Percentiles rank a stretch among this genome's conserved stretches.
Conservation (phyloP, 2,888 invertebrate species). For the Sinohyriopsis cumingii region DNA sequence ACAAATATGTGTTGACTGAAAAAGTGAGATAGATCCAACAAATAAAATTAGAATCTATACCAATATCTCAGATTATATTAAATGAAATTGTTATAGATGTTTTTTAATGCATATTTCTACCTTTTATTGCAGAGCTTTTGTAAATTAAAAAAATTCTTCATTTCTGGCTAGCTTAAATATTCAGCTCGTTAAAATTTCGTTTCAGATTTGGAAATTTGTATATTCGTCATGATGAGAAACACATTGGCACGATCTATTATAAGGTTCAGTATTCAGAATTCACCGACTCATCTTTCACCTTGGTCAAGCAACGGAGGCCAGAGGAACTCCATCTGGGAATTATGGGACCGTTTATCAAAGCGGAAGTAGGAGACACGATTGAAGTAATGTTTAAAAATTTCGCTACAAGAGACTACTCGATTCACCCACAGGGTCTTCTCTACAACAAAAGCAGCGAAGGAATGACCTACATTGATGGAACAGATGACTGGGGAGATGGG, state of each 20-base stretch:
- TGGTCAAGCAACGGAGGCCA: conserved; percentile 4
- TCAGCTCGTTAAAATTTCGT: too few species aligned
- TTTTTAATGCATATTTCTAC: too few species aligned
- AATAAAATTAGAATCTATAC: too few species aligned
- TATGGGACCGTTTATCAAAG: conserved; percentile 60
- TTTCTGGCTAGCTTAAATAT: too few species aligned
- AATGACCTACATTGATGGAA: conserved; percentile 21
- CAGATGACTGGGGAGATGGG: conserved; percentile 10
- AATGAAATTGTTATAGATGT: too few species aligned
- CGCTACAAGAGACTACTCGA: conserved; percentile 35
- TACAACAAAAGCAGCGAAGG: conserved; percentile 47
- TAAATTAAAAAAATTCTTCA: too few species aligned
- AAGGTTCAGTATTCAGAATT: conserved; percentile 40
- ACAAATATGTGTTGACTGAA: too few species aligned
- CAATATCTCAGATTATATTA: too few species aligned
- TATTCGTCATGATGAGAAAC: conserved; percentile 13
- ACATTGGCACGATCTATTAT: conserved; percentile 37
- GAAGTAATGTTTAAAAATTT: conserved; percentile 47
- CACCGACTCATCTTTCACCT: conserved; percentile 31
- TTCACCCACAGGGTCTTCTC: conserved; percentile 36
- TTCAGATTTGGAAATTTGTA: too few species aligned
- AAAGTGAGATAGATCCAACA: too few species aligned
- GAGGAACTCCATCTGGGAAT: conserved; percentile 37
- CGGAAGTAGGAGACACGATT: conserved; percentile 58
- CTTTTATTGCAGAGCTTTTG: too few species aligned